phyloP scores from a whole-genome alignment of 2,888 invertebrate genomes.

The Rotaria magnacalcarata region DNA sequence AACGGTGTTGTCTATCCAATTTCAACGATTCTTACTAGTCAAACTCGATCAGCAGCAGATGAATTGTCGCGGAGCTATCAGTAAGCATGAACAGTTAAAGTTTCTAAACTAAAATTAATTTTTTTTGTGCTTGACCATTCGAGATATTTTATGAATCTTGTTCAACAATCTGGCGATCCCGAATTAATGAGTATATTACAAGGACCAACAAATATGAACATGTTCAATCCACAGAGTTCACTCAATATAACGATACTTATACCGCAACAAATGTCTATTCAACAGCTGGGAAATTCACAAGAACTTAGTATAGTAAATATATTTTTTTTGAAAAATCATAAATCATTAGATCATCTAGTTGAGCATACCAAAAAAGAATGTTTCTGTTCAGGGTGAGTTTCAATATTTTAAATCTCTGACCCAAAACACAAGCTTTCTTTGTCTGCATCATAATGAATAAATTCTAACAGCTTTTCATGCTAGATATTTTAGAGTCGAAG shows the following conservation, averaged over 20 bases:
- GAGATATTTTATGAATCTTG: slow-evolving; percentile 3
- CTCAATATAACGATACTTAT: slow-evolving; percentile 4
- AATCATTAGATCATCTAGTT: no score
- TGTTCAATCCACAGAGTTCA: background rate
- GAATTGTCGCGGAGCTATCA: background rate
- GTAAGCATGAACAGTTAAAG: background rate
- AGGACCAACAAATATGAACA: background rate
- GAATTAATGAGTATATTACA: background rate
- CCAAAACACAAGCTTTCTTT: no score
- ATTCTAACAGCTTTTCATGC: no score
- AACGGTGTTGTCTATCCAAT: slow-evolving; percentile 1
- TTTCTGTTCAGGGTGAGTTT: no score
- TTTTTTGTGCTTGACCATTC: background rate
- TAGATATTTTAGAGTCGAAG: no score
- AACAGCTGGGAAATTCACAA: background rate
- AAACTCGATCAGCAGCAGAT: background rate
- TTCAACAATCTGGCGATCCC: slow-evolving; percentile 18
- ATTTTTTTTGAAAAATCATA: no score
- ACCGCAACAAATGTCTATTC: slow-evolving; percentile 6
- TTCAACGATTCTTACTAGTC: background rate
- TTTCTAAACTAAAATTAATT: no score
- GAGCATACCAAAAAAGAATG: no score
- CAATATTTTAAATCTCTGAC: no score
- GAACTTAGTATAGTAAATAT: background rate
- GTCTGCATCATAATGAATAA: no score